A percentile compares a stretch with the other conserved stretches of the same genome.
Conservation (phyloP, 2,113 vertebrate genomes). For the Steatornis caripensis region DNA sequence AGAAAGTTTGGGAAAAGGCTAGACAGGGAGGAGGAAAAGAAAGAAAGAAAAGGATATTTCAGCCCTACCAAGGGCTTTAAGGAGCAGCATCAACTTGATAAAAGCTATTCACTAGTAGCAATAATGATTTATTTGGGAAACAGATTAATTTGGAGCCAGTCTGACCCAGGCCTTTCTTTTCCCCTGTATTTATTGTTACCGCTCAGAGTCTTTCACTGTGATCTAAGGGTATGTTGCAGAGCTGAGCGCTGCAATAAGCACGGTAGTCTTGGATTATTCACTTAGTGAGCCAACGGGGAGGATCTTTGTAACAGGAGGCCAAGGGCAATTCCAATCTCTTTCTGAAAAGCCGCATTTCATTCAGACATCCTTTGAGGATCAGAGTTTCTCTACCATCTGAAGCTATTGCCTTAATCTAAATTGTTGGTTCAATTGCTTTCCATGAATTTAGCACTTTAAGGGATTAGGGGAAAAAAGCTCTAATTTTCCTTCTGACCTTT, state of each 20-base stretch:
- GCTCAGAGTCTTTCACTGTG: neutral
- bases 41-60: neutral
- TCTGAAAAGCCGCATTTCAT: neutral
- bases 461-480: neutral
- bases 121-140: neutral
- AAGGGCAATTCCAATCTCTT: neutral
- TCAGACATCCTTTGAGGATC: constrained; percentile 32
- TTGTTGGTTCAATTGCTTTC: constrained; percentile 13
- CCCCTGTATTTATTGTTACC: neutral
- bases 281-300: neutral
- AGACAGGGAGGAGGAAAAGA: neutral
- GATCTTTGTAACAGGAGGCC: neutral
- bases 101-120: neutral
- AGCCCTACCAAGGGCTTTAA: neutral
- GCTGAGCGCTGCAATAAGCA: neutral
- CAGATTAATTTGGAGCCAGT: neutral
- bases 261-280: neutral
- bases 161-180: neutral
- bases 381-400: neutral
- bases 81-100: neutral
- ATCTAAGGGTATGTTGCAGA: neutral
- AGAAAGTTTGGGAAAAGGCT: neutral
- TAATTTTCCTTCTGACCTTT: constrained; percentile 43
- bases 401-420: constrained; percentile 1
- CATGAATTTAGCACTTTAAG: constrained; percentile 31